Conservation (phyloP, 2,797 vertebrate species). For the Sebastes variabilis region DNA sequence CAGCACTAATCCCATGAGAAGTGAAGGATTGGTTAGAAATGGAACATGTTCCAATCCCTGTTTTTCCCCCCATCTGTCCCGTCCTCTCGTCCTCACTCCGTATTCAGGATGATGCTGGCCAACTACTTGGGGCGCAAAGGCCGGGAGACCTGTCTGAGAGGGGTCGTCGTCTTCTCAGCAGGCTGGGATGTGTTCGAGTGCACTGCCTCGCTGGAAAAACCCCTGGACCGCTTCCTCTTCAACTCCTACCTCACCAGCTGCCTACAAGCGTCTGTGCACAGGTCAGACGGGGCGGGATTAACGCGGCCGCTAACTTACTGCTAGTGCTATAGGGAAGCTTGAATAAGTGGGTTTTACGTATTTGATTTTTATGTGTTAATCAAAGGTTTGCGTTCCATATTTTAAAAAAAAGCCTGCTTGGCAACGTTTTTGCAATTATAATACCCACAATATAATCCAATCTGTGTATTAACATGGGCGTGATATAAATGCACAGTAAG, state of each 20-base stretch:
- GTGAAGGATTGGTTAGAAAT: conserved; percentile 54
- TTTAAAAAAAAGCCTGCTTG: neutral
- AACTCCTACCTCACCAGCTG: conserved; percentile 99
- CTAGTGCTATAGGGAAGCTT: neutral
- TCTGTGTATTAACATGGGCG: neutral
- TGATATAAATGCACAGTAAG: neutral
- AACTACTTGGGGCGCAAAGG: conserved; percentile 97
- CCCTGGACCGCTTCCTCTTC: conserved; percentile 97
- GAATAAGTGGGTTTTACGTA: neutral
- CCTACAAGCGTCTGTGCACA: conserved; percentile 94
- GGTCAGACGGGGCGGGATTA: conserved; percentile 79
- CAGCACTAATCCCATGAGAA: conserved; percentile 42
- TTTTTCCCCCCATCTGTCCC: conserved; percentile 7
- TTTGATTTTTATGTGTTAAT: neutral
- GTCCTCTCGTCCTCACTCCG: conserved; percentile 2
- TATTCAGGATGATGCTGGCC: conserved; percentile 94
- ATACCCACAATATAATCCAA: neutral
- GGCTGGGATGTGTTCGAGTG: conserved; percentile 99
- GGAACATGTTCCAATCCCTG: conserved; percentile 28
- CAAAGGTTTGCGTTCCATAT: neutral
- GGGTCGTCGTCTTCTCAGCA: conserved; percentile 94
- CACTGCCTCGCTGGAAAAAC: conserved; percentile 94
- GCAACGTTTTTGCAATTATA: neutral
- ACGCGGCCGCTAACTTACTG: conserved; percentile 22
- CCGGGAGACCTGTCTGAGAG: conserved; percentile 90